Conservation (phyloP, 2,113 vertebrate genomes). For the Chionodraco myersi region DNA sequence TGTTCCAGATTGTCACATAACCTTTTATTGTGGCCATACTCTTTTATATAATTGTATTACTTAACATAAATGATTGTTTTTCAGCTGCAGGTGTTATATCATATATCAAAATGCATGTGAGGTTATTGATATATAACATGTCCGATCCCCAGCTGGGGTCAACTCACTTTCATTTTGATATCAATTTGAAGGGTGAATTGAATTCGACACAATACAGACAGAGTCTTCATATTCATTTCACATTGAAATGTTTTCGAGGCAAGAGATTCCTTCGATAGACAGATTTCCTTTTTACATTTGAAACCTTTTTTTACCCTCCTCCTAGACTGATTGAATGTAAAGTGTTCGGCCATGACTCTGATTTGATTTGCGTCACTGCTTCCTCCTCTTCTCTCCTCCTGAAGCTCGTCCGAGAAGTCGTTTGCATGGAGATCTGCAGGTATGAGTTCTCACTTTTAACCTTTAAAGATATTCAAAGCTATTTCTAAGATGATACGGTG, state of each 20-base stretch:
- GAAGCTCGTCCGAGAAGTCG: conserved; percentile 97
- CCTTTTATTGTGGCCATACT: background rate
- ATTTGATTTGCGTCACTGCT: conserved; percentile 51
- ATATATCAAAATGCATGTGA: background rate
- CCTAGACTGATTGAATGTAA: conserved; percentile 32
- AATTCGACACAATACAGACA: background rate
- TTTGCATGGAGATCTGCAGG: conserved; percentile 98
- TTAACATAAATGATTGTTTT: background rate
- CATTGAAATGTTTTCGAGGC: background rate
- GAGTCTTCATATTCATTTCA: background rate
- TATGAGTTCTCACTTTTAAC: conserved; percentile 70
- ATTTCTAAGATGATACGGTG: background rate
- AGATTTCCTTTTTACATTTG: background rate
- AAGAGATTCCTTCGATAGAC: background rate
- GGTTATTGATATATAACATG: background rate
- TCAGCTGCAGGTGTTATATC: background rate
- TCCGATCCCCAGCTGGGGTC: conserved; percentile 3
- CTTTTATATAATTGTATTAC: background rate
- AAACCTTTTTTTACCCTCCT: background rate
- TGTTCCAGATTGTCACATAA: background rate
- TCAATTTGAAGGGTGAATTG: conserved; percentile 22
- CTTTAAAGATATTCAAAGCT: background rate
- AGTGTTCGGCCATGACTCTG: conserved; percentile 16
- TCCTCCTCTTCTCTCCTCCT: conserved; percentile 47
- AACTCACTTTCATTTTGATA: background rate